Evolutionary conservation across 2,888 invertebrate species (phyloP), one percentile per base, ranked within the genome.

Genomic region (Acrocera orbiculus): DNA sequence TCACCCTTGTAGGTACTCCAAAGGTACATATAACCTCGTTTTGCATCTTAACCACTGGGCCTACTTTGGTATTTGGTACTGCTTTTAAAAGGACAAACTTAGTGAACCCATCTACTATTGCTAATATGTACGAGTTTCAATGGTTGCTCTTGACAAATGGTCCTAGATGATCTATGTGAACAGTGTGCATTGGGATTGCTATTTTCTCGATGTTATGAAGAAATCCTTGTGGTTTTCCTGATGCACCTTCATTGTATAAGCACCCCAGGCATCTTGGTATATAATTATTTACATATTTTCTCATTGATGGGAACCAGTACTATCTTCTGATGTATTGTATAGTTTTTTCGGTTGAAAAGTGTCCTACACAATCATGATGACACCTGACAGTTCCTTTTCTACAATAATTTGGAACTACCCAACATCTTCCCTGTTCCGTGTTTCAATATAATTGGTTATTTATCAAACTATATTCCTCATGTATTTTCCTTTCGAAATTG

Each of bases 371-470:
- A 24, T 30, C 29, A 16, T 29, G 24, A 16, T 15, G 29, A 10
- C 24, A 31, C 29, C 27, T 35, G 13, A 42, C 32, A 14, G 43
- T 36, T 16, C 39, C 39, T 13, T 38, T 25, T 24, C 36, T 16
- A 14, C 30, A 19, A 15, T 36, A 35, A 27, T 26, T 32, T 8
- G 42, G 42, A 2, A 44, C 37, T 8, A 41, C 34, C 37, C 38
- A 37, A 8, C 39, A 32, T 20, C 38, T 28, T 10, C 9, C 25
- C 6, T 25, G 7, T 2, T 25, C 13, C 2, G 25, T 25, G 6
- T 10, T 25, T 10, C 25, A 5, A 11, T 25, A 25, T 5, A 25
- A 5, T 25, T n/a, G 7, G 6, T n/a, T n/a, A 11, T 25, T 11
- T 2, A 10, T 8, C 13, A 25, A n/a, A 25, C 25, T 10, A n/a